Conservation (phyloP, 2,888 invertebrate species). For the Phortica okadai region DNA sequence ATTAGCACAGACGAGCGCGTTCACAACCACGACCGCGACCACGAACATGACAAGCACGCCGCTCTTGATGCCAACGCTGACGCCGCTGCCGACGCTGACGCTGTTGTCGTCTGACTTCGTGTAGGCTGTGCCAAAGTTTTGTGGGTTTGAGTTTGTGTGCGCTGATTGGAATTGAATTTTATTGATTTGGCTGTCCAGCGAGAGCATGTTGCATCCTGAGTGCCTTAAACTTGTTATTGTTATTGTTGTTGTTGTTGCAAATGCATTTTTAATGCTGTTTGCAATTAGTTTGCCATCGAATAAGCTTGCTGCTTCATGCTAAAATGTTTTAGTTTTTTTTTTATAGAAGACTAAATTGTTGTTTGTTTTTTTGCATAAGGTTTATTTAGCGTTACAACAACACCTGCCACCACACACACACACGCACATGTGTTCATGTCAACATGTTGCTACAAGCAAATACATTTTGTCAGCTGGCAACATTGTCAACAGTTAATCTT, state of each 20-base stretch:
- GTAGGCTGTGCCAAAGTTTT: neutral
- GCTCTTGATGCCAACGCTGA: neutral
- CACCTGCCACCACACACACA: neutral
- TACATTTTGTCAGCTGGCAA: constrained; percentile 35
- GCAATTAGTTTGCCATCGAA: neutral
- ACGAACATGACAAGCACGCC: neutral
- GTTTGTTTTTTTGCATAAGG: neutral
- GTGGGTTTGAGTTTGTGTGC: neutral
- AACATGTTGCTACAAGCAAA: constrained; percentile 16
- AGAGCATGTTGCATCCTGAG: neutral
- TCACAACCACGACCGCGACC: neutral
- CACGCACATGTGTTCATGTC: neutral
- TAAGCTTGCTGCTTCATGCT: neutral
- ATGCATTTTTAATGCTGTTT: neutral
- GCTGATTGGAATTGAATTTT: neutral
- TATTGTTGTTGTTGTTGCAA: neutral
- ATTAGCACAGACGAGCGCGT: neutral
- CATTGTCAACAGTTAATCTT: constrained; percentile 59
- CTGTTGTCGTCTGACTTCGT: no score
- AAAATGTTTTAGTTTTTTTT: neutral
- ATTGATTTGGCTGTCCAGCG: neutral
- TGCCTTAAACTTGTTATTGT: neutral
- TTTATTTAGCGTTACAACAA: neutral
- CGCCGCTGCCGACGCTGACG: neutral
- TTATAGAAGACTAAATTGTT: neutral